Base-by-base conservation (phyloP, 2,888 invertebrate genomes). In the Lycocerus yunnanus region DNA sequence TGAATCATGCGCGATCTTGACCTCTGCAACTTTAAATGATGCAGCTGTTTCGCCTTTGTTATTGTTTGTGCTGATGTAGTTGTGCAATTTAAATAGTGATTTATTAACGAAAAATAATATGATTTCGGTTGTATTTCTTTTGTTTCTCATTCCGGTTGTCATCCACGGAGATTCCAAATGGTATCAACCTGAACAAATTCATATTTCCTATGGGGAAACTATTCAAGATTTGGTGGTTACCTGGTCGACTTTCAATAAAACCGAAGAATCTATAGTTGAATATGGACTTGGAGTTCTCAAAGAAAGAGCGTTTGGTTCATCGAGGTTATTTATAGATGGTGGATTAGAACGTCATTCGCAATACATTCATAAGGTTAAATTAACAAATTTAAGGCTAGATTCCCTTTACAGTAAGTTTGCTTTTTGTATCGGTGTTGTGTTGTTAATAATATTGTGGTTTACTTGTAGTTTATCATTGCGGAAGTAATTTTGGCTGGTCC, bases 401-500 rank as follows among this genome's bases (percentile, higher is more conserved):
- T 91, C 90, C 59, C 90, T 86, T 83, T 95, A 95, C 84, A 86
- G 93, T 90, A 85, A 88, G 86, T 60, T 11, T 11, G 9, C 1
- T 43, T 59, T 66, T 3, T 20, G 14, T 15, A 0, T 15, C 11
- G 1, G n/a, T 16, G 14, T 60, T 59, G 59, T n/a, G 15, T 43
- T n/a, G 2, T 6, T 43, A n/a, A 11, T 43, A 11, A 21, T 10
- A 21, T 10, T 66, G 6, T 27, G 4, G 15, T 66, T 3, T 27
- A 14, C 15, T 67, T 58, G 5, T 66, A 76, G 86, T 90, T 68
- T 96, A 96, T 86, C 94, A 95, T 82, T 94, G 92, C 81, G 96
- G 96, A 13, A 95, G 95, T 76, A 84, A 88, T 10, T 85, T 89
- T 75, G 96, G 96, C 0, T 97, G 97, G 97, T 97, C 97, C 0